Conservation (phyloP, 2,888 invertebrate species). For the Eudasyphora cyanicolor region DNA sequence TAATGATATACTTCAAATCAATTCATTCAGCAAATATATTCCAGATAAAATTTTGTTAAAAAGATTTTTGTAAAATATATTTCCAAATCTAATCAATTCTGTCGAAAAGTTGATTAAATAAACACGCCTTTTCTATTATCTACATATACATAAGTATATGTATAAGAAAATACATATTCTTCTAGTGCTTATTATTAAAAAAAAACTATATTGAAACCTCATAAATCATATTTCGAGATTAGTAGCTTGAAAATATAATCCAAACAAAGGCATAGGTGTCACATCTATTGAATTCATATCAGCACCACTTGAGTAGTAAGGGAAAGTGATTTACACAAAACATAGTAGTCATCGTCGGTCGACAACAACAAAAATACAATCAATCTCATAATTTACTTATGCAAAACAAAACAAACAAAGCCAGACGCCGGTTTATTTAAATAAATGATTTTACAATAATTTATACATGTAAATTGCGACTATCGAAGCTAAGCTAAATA, state of each 20-base stretch:
- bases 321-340: constrained; percentile 6
- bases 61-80: too few species aligned
- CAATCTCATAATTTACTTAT: not conserved
- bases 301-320: not conserved
- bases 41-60: too few species aligned
- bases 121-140: too few species aligned
- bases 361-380: not conserved
- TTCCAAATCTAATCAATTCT: too few species aligned
- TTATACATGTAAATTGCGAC: too few species aligned
- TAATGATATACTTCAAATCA: too few species aligned
- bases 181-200: not conserved
- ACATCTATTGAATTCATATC: not conserved
- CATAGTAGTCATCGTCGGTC: too few species aligned
- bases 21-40: too few species aligned
- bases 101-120: too few species aligned
- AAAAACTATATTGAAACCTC: not conserved
- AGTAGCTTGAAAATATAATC: not conserved
- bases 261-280: not conserved
- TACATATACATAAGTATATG: too few species aligned
- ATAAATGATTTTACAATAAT: not conserved
- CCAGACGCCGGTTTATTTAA: not conserved
- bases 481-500: too few species aligned
- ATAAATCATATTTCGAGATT: constrained; percentile 16
- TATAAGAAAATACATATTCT: not conserved
- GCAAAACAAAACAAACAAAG: constrained; percentile 17